A percentile compares a stretch with the other conserved stretches of the same genome.
phyloP scores from a whole-genome alignment of 2,113 vertebrate species.

The Panthera leo region DNA sequence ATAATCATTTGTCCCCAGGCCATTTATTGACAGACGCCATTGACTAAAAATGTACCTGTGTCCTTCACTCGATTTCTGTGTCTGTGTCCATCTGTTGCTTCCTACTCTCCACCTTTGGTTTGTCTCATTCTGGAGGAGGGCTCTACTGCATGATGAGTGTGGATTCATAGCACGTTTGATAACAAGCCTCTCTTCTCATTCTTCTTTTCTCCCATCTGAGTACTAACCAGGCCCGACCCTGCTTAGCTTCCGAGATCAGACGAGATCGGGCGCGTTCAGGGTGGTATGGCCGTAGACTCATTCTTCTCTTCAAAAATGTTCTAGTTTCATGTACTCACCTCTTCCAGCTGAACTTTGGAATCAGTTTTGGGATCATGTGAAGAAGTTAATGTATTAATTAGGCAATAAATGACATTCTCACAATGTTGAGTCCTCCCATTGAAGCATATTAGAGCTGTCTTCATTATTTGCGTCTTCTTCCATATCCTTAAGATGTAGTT shows the following conservation, averaged over 20 bases:
- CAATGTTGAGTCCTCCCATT: not conserved
- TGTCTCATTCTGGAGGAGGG: accelerated
- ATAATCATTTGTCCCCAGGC: not conserved
- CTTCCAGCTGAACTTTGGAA: not conserved
- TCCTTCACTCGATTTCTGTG: not conserved
- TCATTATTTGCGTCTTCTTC: not conserved
- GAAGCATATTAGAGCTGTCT: not conserved
- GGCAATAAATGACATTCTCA: not conserved
- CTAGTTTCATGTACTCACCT: not conserved
- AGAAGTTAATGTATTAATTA: not conserved
- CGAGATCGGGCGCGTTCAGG: no score
- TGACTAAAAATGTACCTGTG: not conserved
- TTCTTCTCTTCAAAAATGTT: not conserved
- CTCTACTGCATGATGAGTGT: accelerated
- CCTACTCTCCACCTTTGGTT: not conserved
- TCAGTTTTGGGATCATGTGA: not conserved
- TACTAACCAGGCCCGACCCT: no score
- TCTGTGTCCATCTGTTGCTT: accelerated
- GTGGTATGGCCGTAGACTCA: no score
- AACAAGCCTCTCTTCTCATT: not conserved
- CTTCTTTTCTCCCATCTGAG: not conserved
- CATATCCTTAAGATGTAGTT: not conserved
- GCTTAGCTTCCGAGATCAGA: no score
- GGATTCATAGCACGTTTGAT: not conserved
- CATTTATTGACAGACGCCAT: not conserved